A percentile compares a stretch with the other conserved stretches of the same genome.
phyloP scores from a whole-genome alignment of 2,797 vertebrate genomes.

The Thripadectes ignobilis region DNA sequence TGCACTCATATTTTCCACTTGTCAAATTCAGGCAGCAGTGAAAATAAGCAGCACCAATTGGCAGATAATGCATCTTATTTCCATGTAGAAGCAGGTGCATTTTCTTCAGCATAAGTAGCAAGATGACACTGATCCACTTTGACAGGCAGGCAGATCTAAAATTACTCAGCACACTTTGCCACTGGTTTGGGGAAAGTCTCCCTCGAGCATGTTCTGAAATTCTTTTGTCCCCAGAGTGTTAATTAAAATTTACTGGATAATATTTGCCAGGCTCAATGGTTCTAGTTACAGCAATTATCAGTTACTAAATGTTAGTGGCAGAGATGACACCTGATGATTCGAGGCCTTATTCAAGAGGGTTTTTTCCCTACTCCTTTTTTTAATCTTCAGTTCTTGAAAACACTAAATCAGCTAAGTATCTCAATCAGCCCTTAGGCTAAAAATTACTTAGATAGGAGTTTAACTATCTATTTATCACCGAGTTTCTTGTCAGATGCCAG shows the following conservation, averaged over 20 bases:
- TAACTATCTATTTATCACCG: slow-evolving; percentile 39
- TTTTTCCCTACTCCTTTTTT: accelerated
- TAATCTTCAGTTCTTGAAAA: slow-evolving; percentile 21
- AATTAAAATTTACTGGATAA: slow-evolving; percentile 84
- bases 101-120: slow-evolving; percentile 74
- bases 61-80: slow-evolving; percentile 80
- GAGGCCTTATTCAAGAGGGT: slow-evolving; percentile 43
- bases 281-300: slow-evolving; percentile 81
- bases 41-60: slow-evolving; percentile 80
- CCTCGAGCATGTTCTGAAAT: slow-evolving; percentile 71
- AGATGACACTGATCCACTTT: slow-evolving; percentile 78
- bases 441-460: neutral
- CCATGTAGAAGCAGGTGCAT: slow-evolving; percentile 79
- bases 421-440: slow-evolving; percentile 34
- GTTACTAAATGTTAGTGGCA: slow-evolving; percentile 77
- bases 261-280: slow-evolving; percentile 80
- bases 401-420: slow-evolving; percentile 29
- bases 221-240: slow-evolving; percentile 77
- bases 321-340: slow-evolving; percentile 68
- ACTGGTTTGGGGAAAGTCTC: slow-evolving; percentile 66
- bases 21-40: slow-evolving; percentile 60
- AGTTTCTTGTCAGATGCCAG: neutral
- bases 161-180: slow-evolving; percentile 77
- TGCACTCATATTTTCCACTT: slow-evolving; percentile 47
- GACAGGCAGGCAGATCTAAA: slow-evolving; percentile 82